phyloP scores from a whole-genome alignment of 1,140 invertebrate genomes.

The Diplogasteroides magnus region DNA sequence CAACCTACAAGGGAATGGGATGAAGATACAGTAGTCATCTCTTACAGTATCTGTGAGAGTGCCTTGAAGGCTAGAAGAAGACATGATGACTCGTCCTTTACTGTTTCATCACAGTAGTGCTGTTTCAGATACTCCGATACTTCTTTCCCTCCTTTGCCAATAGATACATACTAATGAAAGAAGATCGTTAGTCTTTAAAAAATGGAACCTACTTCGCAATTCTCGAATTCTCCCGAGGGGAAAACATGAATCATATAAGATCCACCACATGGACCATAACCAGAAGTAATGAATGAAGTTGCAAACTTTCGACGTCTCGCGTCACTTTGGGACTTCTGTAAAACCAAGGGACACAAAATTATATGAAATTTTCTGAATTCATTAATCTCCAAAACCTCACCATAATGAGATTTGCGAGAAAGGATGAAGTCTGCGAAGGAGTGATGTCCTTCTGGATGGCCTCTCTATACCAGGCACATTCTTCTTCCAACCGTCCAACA shows the following conservation, averaged over 20 bases:
- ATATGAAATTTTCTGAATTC: no score
- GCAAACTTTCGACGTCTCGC: no score
- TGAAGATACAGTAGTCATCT: not conserved
- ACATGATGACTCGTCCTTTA: slow-evolving; percentile 73
- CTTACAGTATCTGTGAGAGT: slow-evolving; percentile 59
- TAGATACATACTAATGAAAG: slow-evolving; percentile 75
- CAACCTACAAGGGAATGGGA: slow-evolving; percentile 72
- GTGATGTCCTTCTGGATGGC: slow-evolving; percentile 99
- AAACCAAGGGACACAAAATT: no score
- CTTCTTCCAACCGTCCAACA: slow-evolving; percentile 90
- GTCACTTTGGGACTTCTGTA: no score
- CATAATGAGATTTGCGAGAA: no score
- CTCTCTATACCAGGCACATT: slow-evolving; percentile 95
- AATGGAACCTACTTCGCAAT: no score
- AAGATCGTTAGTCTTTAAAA: no score
- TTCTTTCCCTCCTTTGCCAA: slow-evolving; percentile 91
- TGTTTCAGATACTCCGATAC: slow-evolving; percentile 98
- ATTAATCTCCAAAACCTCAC: no score
- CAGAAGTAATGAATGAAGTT: no score
- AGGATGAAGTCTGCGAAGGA: no score
- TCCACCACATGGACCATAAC: slow-evolving; percentile 97
- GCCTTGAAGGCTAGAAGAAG: slow-evolving; percentile 92
- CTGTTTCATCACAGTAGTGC: slow-evolving; percentile 79
- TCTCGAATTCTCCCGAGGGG: not conserved
- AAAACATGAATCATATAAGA: slow-evolving; percentile 80